Base-by-base conservation (phyloP, 2,888 invertebrate species). In the Orthosia gracilis region DNA sequence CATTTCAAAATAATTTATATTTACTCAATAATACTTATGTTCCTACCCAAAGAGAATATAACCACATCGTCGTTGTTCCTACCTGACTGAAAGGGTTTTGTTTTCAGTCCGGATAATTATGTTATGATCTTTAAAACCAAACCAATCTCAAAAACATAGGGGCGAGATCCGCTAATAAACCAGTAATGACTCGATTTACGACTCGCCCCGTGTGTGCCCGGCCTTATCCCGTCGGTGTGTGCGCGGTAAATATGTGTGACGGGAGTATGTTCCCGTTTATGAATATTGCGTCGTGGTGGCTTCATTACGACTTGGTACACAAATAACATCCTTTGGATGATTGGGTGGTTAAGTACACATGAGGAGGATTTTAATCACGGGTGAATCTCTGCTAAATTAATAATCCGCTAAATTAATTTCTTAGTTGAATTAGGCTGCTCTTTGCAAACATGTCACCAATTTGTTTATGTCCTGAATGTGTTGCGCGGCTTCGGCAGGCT, bases 111-210 rank as follows among this genome's bases (percentile, higher is more conserved):
- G 17, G 2, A 49, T 54, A 7, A n/a, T 52, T 72, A 21, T 59
- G 13, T 21, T 26, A 18, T 18, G 11, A 4, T 54, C 21, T 23
- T 23, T 17, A n/a, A 11, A 31, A 62, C 7, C 17, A 18, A 62
- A 64, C 45, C 49, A 21, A 15, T 3, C 55, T 58, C 21, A 49
- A 57, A 26, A 18, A 12, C 21, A 26, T 26, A 55, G 13, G 21
- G 26, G 58, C 26, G 54, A 72, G 65, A 62, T 69, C 55, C 58
- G 66, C 73, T 73, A 80, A 75, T 82, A 85, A 74, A 79, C 76
- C 71, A 67, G 73, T 84, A 76, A 85, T 84, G 66, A 78, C 21
- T 70, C 21, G 78, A 45, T 80, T 78, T 76, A 83, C 76, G 84
- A 74, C 57, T 66, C 9, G 31, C 40, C 18, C 61, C 45, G 71